Evolutionary conservation across 2,113 vertebrate genomes (phyloP).

Genomic region (Scatophagus argus): DNA sequence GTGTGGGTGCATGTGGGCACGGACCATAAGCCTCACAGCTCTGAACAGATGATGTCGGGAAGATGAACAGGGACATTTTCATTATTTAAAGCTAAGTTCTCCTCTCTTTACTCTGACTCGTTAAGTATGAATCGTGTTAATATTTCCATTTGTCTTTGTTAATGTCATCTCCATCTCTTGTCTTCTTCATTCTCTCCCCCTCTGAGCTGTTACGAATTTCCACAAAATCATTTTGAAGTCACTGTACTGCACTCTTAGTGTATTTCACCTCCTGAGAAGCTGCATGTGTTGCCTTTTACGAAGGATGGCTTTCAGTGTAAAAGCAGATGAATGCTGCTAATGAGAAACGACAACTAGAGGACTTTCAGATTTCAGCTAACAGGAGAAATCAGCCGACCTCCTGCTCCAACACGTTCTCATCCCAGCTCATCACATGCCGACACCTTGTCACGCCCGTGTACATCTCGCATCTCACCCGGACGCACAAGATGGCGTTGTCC

Average conservation of each 20-base stretch:
- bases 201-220: conserved; percentile 12
- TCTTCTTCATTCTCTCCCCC: conserved; percentile 7
- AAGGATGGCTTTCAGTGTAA: too few species aligned
- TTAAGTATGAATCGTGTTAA: conserved; percentile 65
- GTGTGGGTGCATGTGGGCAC: neutral
- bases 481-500: too few species aligned
- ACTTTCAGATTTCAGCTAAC: too few species aligned
- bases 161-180: conserved; percentile 35
- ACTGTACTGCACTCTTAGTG: neutral
- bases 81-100: conserved; percentile 62
- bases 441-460: too few species aligned
- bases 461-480: too few species aligned
- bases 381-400: too few species aligned
- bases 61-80: conserved; percentile 61
- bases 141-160: conserved; percentile 69
- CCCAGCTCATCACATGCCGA: too few species aligned
- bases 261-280: neutral
- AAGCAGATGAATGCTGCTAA: too few species aligned
- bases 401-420: too few species aligned
- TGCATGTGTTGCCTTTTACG: too few species aligned
- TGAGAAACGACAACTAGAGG: too few species aligned
- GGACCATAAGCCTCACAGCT: neutral
- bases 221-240: conserved; percentile 21
- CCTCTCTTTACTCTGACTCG: conserved; percentile 61
- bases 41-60: conserved; percentile 33